These are phyloP conservation scores for Epicauta chinensis DNA, from an alignment of 1,140 invertebrate species.

Conservation along the genomic window DNA sequence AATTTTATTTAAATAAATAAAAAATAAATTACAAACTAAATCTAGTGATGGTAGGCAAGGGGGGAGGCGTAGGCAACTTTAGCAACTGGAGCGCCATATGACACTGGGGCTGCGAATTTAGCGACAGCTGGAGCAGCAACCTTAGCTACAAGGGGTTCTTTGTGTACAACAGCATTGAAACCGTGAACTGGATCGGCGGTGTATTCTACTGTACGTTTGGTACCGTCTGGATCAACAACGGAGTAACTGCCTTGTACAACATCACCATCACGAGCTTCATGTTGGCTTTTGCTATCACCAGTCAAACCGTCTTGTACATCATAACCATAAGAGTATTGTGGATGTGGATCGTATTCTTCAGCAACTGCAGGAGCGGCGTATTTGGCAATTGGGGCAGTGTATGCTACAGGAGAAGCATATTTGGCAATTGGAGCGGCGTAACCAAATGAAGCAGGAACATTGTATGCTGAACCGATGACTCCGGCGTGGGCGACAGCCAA, in stretches of 20 bases:
- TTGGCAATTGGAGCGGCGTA: constrained; percentile 19
- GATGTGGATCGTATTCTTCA: constrained; percentile 42
- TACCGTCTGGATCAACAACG: constrained; percentile 59
- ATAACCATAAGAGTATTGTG: constrained; percentile 48
- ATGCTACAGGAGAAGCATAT: constrained; percentile 16
- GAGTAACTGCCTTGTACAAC: constrained; percentile 48
- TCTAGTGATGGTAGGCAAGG: too few species aligned
- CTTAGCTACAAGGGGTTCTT: constrained; percentile 10
- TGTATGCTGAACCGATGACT: constrained; percentile 29
- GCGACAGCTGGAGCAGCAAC: constrained; percentile 21
- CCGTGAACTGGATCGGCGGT: constrained; percentile 53
- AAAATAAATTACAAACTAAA: too few species aligned
- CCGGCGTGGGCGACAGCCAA: constrained; percentile 45
- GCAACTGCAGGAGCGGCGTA: constrained; percentile 22
- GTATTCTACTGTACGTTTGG: constrained; percentile 60
- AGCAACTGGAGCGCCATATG: constrained; percentile 21
- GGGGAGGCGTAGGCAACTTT: constrained; percentile 23
- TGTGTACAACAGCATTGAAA: constrained; percentile 46
- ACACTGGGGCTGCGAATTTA: constrained; percentile 21
- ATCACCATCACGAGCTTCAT: constrained; percentile 39
- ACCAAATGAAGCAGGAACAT: neutral
- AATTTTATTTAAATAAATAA: too few species aligned
- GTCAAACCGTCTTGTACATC: constrained; percentile 44
- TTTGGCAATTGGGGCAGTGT: constrained; percentile 30
- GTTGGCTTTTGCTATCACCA: constrained; percentile 43